phyloP scores from a whole-genome alignment of 2,797 vertebrate species.

The Lepidocolaptes lacrymiger region DNA sequence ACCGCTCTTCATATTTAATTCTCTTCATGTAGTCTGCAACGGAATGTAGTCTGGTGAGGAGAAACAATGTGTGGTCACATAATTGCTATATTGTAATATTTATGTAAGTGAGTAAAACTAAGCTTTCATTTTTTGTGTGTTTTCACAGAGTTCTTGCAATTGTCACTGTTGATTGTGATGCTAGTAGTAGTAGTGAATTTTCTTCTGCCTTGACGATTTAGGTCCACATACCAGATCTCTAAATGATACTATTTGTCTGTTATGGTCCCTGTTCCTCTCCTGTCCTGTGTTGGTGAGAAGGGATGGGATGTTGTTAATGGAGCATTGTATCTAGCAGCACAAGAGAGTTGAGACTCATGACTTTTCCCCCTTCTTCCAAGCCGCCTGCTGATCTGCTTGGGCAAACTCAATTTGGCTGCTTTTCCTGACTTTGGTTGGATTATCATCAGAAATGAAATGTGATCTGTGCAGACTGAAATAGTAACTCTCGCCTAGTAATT shows the following conservation, averaged over 20 bases:
- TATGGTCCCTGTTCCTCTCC: neutral
- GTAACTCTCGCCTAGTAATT: neutral
- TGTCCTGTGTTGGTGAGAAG: neutral
- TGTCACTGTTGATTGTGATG: neutral
- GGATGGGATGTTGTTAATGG: neutral
- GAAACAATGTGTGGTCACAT: neutral
- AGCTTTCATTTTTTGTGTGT: neutral
- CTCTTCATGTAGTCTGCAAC: neutral
- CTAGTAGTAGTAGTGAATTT: neutral
- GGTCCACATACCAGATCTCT: neutral
- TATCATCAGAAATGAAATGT: neutral
- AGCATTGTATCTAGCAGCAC: neutral
- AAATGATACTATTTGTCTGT: fast-evolving
- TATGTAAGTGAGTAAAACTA: neutral
- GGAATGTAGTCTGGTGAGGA: neutral
- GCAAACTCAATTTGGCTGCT: neutral
- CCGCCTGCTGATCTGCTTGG: neutral
- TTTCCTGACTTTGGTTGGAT: neutral
- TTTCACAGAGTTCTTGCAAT: neutral
- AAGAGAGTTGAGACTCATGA: neutral
- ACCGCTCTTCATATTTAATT: neutral
- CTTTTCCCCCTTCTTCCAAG: neutral
- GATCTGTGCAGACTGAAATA: neutral
- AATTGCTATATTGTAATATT: neutral
- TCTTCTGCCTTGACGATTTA: neutral